Evolutionary conservation across 2,888 invertebrate genomes (phyloP).

Genomic region (Melanophora roralis): DNA sequence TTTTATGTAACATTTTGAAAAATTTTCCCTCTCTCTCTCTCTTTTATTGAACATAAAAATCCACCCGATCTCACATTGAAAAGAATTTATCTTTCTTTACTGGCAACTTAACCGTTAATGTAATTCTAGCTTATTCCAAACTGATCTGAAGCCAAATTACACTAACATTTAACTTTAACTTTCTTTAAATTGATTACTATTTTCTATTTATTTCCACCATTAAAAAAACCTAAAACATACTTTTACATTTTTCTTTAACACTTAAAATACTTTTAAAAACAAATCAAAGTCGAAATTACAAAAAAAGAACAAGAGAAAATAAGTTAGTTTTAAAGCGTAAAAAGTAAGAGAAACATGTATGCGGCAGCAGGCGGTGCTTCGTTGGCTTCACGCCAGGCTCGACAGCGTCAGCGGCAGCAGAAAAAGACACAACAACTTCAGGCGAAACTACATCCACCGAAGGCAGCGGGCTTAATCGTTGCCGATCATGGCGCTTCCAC

Average conservation of each 20-base stretch:
- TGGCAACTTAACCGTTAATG: neutral
- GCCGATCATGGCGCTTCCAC: slow-evolving; percentile 73
- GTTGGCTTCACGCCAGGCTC: slow-evolving; percentile 88
- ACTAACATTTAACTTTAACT: neutral
- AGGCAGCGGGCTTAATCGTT: slow-evolving; percentile 69
- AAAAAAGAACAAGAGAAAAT: too few relatives aligned
- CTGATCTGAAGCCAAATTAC: too few relatives aligned
- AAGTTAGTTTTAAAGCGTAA: slow-evolving; percentile 40
- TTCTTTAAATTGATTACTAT: neutral
- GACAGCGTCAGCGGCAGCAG: slow-evolving; percentile 81
- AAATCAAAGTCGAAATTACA: neutral
- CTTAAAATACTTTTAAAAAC: neutral
- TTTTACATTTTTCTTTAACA: slow-evolving; percentile 11
- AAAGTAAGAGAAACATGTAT: slow-evolving; percentile 81
- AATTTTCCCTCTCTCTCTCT: neutral
- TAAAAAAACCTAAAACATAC: neutral
- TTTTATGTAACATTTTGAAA: neutral
- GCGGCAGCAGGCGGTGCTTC: slow-evolving; percentile 93
- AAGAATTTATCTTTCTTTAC: neutral
- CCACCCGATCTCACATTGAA: neutral
- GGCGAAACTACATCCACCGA: slow-evolving; percentile 79
- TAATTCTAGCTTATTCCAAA: neutral
- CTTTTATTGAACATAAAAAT: neutral
- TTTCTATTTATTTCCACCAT: neutral
- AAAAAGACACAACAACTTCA: slow-evolving; percentile 77